Conservation (phyloP, 2,888 invertebrate genomes). For the Oeneis ivallda region DNA sequence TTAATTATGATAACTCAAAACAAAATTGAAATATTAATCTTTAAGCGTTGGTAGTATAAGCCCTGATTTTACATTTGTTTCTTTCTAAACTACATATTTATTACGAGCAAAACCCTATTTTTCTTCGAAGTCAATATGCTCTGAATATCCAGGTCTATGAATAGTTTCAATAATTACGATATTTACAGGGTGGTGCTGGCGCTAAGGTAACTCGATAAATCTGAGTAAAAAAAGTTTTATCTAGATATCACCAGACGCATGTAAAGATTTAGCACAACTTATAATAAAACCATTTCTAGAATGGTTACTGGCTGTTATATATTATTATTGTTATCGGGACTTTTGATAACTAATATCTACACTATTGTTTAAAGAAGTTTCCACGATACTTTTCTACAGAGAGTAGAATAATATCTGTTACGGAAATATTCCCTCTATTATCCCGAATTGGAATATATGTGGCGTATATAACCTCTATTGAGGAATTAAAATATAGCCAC, state of each 20-base stretch:
- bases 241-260: slow-evolving; percentile 63
- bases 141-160: background rate
- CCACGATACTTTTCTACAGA: slow-evolving; percentile 35
- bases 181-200: slow-evolving; percentile 75
- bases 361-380: slow-evolving; percentile 21
- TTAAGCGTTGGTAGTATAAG: no score
- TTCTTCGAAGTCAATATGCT: background rate
- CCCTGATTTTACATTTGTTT: background rate
- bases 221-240: slow-evolving; percentile 44
- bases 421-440: no score
- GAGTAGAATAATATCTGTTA: slow-evolving; percentile 28
- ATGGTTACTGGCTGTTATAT: slow-evolving; percentile 39
- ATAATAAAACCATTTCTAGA: slow-evolving; percentile 53
- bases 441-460: background rate
- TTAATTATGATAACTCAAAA: no score
- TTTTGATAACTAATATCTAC: slow-evolving; percentile 28
- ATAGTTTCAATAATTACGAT: slow-evolving; percentile 43
- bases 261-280: slow-evolving; percentile 57
- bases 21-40: no score
- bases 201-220: slow-evolving; percentile 69
- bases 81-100: background rate
- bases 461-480: no score
- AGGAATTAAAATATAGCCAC: no score
- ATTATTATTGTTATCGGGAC: slow-evolving; percentile 25
- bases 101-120: no score